phyloP scores from a whole-genome alignment of 2,797 vertebrate genomes.

The Staurois parvus region DNA sequence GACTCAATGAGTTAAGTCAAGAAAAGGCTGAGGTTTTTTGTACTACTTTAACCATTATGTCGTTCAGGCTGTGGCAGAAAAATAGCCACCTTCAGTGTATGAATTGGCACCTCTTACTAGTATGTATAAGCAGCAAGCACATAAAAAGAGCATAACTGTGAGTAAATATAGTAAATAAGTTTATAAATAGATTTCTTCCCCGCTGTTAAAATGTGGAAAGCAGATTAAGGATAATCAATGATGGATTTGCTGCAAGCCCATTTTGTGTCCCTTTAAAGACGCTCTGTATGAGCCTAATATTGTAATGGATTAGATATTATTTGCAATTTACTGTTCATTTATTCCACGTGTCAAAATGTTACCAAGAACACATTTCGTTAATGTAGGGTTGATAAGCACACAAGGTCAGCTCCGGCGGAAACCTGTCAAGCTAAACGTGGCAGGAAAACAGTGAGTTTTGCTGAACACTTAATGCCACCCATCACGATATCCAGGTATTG shows the following conservation, averaged over 20 bases:
- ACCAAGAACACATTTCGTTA: slow-evolving; percentile 10
- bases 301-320: slow-evolving; percentile 17
- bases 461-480: background rate
- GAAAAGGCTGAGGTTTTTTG: too few species aligned
- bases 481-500: background rate
- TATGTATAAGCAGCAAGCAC: background rate
- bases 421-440: background rate
- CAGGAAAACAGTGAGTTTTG: background rate
- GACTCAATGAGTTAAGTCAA: too few species aligned
- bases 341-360: slow-evolving; percentile 32
- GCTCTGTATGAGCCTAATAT: background rate
- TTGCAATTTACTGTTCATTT: slow-evolving; percentile 12
- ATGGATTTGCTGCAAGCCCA: background rate
- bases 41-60: too few species aligned
- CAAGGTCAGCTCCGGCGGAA: slow-evolving; percentile 21
- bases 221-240: slow-evolving; percentile 8
- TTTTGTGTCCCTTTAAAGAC: background rate
- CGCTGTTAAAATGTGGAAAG: background rate
- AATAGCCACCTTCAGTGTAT: background rate
- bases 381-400: slow-evolving; percentile 24
- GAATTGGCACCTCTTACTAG: background rate
- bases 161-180: background rate
- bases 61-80: background rate
- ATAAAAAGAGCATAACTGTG: background rate
- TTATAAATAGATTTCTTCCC: background rate